Conservation (phyloP, 2,797 vertebrate genomes). For the Setipinna tenuifilis region DNA sequence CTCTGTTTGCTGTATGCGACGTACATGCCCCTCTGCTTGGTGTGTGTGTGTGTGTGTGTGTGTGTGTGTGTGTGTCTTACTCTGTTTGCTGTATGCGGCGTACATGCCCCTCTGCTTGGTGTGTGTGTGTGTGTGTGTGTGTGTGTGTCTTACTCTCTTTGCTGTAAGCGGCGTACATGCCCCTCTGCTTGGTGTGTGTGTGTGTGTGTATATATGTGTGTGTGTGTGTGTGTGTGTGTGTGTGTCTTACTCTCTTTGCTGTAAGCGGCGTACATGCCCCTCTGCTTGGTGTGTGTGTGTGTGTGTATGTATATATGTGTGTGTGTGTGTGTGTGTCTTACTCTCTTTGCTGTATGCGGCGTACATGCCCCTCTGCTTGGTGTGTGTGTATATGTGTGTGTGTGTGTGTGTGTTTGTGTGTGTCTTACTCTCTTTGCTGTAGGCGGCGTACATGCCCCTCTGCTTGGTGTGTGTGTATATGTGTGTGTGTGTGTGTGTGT, state of each 20-base stretch:
- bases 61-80: slow-evolving; percentile 62
- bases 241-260: not conserved
- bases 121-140: not conserved
- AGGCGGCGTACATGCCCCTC: slow-evolving; percentile 85
- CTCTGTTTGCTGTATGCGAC: no score
- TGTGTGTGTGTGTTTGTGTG: not conserved
- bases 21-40: no score
- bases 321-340: slow-evolving; percentile 3
- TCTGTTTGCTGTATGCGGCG: slow-evolving; percentile 79
- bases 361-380: not conserved
- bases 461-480: slow-evolving; percentile 64
- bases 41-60: not conserved
- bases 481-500: slow-evolving; percentile 9
- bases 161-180: no score
- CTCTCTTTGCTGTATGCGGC: not conserved
- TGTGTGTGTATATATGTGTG: not conserved
- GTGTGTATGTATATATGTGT: slow-evolving; percentile 16
- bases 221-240: not conserved
- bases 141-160: not conserved
- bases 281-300: slow-evolving; percentile 22
- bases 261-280: no score
- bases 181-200: not conserved
- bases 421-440: slow-evolving; percentile 77
- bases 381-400: not conserved
- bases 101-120: slow-evolving; percentile 83